A percentile compares a stretch with the other conserved stretches of the same genome.
phyloP scores from a whole-genome alignment of 2,797 vertebrate genomes.

The Pteronotus mesoamericanus region DNA sequence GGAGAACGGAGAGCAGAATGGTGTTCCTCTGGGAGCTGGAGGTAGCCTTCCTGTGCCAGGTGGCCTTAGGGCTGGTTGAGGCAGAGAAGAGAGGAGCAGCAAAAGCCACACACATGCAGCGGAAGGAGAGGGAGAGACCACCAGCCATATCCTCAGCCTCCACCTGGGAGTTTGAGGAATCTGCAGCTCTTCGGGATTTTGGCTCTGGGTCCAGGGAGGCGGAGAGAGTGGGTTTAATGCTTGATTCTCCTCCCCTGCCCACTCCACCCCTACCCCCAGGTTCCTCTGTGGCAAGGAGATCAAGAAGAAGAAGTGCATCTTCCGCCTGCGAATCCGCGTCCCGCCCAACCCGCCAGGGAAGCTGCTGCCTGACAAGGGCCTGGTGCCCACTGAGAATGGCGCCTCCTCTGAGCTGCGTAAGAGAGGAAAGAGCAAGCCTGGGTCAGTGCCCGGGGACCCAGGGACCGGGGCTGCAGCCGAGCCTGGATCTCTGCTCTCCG shows the following conservation, averaged over 20 bases:
- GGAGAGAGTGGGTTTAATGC: neutral
- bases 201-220: neutral
- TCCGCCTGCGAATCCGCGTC: slow-evolving; percentile 93
- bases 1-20: neutral
- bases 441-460: slow-evolving; percentile 77
- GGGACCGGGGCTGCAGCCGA: neutral
- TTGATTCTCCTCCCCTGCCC: neutral
- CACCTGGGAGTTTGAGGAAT: neutral
- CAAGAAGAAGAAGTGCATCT: slow-evolving; percentile 98
- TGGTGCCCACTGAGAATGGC: slow-evolving; percentile 72
- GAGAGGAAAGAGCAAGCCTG: slow-evolving; percentile 81
- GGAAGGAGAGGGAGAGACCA: neutral
- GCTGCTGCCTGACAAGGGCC: slow-evolving; percentile 89
- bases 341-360: slow-evolving; percentile 93
- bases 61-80: neutral
- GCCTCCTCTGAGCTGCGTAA: slow-evolving; percentile 81
- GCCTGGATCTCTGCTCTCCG: neutral
- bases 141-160: neutral
- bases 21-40: neutral
- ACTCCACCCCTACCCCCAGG: too few species aligned
- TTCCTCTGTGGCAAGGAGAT: slow-evolving; percentile 97
- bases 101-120: neutral
- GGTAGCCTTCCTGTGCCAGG: neutral
- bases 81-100: neutral
- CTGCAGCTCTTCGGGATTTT: neutral